Conservation (phyloP, 2,888 invertebrate genomes). For the Hirudinaria manillensis region DNA sequence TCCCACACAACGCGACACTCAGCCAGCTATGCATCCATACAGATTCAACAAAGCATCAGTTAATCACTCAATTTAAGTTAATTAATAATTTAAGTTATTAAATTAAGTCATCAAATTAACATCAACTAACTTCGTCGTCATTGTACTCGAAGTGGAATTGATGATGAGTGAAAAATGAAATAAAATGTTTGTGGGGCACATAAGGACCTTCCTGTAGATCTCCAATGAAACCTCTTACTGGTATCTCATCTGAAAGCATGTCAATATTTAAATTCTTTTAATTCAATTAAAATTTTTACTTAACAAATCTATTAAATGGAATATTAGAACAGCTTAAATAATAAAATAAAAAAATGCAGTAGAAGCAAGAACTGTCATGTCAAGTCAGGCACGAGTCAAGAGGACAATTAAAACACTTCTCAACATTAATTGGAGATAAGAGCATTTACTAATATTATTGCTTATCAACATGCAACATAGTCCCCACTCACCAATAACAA, state of each 20-base stretch:
- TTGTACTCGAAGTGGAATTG: conserved; percentile 57
- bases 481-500: conserved; percentile 54
- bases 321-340: not conserved
- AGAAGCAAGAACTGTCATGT: too few relatives aligned
- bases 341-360: too few relatives aligned
- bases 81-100: too few relatives aligned
- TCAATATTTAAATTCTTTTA: not conserved
- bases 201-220: conserved; percentile 57
- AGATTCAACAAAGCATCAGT: too few relatives aligned
- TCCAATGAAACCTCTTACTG: conserved; percentile 57
- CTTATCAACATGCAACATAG: not conserved
- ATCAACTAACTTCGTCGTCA: conserved; percentile 50
- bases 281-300: not conserved
- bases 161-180: conserved; percentile 57
- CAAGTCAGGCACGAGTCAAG: too few relatives aligned
- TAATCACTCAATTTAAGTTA: too few relatives aligned
- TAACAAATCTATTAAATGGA: not conserved
- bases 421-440: too few relatives aligned
- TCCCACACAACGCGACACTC: not conserved
- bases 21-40: too few relatives aligned
- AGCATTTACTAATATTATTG: too few relatives aligned
- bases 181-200: conserved; percentile 57
- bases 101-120: too few relatives aligned
- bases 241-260: conserved; percentile 56
- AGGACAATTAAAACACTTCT: too few relatives aligned